Base-by-base conservation (phyloP, 2,888 invertebrate genomes). In the Lysandra coridon region DNA sequence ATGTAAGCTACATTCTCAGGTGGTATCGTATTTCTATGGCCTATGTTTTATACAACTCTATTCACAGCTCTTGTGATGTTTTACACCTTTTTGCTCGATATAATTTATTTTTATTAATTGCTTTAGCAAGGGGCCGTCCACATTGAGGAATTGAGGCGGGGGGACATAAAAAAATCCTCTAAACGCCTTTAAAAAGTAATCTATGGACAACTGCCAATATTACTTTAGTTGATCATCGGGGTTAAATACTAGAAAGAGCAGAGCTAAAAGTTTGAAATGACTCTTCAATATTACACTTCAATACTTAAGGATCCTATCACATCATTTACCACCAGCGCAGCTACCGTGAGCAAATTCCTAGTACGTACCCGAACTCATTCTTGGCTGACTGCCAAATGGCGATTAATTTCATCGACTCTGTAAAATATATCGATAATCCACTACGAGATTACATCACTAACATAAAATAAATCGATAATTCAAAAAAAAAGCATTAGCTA, bases 1-100 rank as follows among this genome's bases (percentile, higher is more conserved):
- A 33, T 76, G 75, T 78, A 73, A 78, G 78, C 80, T 78, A 81
- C 88, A 91, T 91, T 91, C 90, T 87, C 90, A 91, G 90, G 89
- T 91, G 90, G 84, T 78, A 81, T 83, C 83, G 78, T 30, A 77
- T 83, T 83, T 81, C 84, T 30, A 80, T 75, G 74, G 33, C 78
- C 78, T 79, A 79, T 78, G 78, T 76, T 80, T 80, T 78, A 76
- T 80, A 80, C 74, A 80, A 69, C 79, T 81, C 77, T 78, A 82
- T 81, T 74, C 73, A 57, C 57, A 40, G 10, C 44, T 60, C 78
- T 69, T 30, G 37, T 78, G 44, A 64, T 49, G 49, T 62, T 64
- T 53, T n/a, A 30, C 44, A 73, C 69, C 69, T 76, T 49, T 30
- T 75, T 60, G 73, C n/a, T 53, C 44, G 62, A 37, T 53, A 23